Evolutionary conservation across 2,113 vertebrate species (phyloP).

Genomic region (Mastomys coucha): DNA sequence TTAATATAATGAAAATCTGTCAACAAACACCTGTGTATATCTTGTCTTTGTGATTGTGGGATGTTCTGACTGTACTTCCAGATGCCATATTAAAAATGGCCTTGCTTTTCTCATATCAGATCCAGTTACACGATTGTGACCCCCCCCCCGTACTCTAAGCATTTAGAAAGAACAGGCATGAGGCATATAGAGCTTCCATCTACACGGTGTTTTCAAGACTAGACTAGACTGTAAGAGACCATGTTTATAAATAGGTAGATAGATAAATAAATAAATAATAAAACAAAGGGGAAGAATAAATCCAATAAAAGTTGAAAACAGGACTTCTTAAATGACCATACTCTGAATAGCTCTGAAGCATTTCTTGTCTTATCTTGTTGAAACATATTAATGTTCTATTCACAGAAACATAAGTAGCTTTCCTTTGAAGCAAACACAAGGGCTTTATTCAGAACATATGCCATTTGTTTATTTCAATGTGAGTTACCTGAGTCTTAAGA

Average conservation of each 20-base stretch:
- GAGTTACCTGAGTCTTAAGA: slow-evolving; percentile 58
- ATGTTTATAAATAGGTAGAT: neutral
- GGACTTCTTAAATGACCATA: neutral
- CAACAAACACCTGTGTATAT: neutral
- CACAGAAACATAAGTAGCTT: neutral
- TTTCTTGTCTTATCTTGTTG: neutral
- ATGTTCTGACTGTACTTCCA: accelerated
- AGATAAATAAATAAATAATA: neutral
- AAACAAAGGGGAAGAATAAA: neutral
- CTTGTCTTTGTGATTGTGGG: neutral
- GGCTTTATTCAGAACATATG: neutral
- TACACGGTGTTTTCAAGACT: neutral
- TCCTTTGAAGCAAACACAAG: neutral
- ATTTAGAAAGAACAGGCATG: neutral
- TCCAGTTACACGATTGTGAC: neutral
- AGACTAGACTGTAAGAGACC: neutral
- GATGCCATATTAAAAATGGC: neutral
- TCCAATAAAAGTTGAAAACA: neutral
- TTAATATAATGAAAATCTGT: neutral
- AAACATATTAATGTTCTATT: slow-evolving; percentile 9
- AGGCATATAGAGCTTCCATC: neutral
- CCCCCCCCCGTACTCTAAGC: neutral
- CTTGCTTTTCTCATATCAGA: neutral
- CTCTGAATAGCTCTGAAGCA: neutral
- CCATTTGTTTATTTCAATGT: slow-evolving; percentile 40